Evolutionary conservation across 2,888 invertebrate genomes (phyloP), one percentile per base, ranked within the genome.

Genomic region (Micropterix aruncella): DNA sequence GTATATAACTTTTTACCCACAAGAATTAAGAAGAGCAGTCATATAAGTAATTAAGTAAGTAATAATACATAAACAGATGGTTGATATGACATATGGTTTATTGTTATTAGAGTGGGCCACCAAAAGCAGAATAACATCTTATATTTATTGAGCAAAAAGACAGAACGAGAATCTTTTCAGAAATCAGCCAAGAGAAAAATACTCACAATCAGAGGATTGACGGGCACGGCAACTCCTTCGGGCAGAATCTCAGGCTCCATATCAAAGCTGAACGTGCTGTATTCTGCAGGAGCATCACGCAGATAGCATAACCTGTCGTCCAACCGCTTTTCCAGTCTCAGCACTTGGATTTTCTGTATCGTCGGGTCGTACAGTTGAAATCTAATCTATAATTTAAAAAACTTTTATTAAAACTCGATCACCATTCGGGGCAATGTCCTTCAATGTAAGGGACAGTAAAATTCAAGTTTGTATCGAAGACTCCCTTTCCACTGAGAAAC

Each of bases 311-410:
- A 66, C 55, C 88, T 80, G 18, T 87, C 82, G 64, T 99, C 99
- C 16, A 97, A 65, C 43, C 97, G 75, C 60, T 91, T 95, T 61
- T 99, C 97, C 27, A 99, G 70, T 27, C 84, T 79, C 12, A 99
- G 63, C 2, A 96, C 89, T 66, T 95, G 91, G 27, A 99, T 83
- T 57, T 79, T 83, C 54, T 83, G 83, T 49, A 99, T 77, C 0
- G 86, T 80, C 12, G 99, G 97, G 64, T 93, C 95, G 57, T 99
- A 99, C 57, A 97, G 66, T 48, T 94, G 84, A 65, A 87, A 96
- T 51, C 73, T 62, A 3, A 71, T 59, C 70, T 71, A 53, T 2
- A 52, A 86, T 71, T 65, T 84, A 83, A 41, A 81, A 57, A 45
- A 70, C 70, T 64, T 59, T 27, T 51, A 54, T 54, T 52, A 47